A percentile compares a stretch with the other conserved stretches of the same genome.
phyloP scores from a whole-genome alignment of 2,888 invertebrate genomes.

The Oscheius myriophilus region DNA sequence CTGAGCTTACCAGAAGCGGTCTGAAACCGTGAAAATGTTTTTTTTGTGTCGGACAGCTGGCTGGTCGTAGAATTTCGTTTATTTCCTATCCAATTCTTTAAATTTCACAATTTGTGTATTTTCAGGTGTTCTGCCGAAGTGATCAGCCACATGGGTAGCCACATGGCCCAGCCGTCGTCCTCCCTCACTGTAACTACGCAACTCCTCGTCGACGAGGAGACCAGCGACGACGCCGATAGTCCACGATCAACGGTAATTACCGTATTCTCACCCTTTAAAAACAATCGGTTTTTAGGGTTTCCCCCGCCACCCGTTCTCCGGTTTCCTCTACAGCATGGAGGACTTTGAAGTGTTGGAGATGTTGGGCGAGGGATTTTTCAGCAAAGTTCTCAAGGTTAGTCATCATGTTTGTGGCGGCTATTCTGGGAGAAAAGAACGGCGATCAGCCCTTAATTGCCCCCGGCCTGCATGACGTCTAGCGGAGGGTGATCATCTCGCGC shows the following conservation, averaged over 20 bases:
- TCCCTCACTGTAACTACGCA: background rate
- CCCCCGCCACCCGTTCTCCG: constrained; percentile 68
- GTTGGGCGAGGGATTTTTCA: constrained; percentile 94
- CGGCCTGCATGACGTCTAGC: too few species aligned
- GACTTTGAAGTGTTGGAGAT: constrained; percentile 88
- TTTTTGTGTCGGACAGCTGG: too few species aligned
- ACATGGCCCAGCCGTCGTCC: constrained; percentile 37
- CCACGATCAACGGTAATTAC: constrained; percentile 15
- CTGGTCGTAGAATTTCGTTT: too few species aligned
- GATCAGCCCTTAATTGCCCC: too few species aligned
- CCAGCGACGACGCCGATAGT: constrained; percentile 22
- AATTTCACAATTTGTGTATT: background rate
- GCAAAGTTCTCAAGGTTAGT: constrained; percentile 94
- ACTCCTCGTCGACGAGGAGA: constrained; percentile 10
- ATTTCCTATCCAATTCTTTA: too few species aligned
- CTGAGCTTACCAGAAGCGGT: too few species aligned
- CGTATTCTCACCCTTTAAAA: background rate
- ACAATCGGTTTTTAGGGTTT: background rate
- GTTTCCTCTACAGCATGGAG: constrained; percentile 88
- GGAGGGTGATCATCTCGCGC: too few species aligned
- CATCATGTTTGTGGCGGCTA: background rate
- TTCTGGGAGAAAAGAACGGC: background rate
- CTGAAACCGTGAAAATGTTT: too few species aligned
- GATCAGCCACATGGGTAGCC: constrained; percentile 30
- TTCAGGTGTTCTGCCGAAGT: constrained; percentile 35